These are phyloP conservation scores for Suillia variegata DNA, from an alignment of 2,888 invertebrate genomes.

Conservation along the genomic window DNA sequence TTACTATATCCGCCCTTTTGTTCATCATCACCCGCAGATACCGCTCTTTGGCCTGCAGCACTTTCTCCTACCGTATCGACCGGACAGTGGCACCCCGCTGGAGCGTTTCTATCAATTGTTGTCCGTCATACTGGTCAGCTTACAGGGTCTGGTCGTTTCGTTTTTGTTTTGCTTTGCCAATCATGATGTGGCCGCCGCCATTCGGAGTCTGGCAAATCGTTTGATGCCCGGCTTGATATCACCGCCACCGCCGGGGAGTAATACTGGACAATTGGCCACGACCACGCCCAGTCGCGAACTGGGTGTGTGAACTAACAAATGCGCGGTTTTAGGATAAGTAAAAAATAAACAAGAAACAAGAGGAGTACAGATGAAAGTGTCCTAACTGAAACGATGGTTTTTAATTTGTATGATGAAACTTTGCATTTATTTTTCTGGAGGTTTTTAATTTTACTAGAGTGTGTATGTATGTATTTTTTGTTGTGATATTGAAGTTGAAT, in stretches of 20 bases:
- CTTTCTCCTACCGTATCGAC: constrained; percentile 72
- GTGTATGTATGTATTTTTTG: too few species aligned
- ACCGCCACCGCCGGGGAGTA: constrained; percentile 54
- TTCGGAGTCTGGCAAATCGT: constrained; percentile 62
- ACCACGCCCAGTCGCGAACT: constrained; percentile 60
- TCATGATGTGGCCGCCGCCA: constrained; percentile 70
- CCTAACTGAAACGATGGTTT: too few species aligned
- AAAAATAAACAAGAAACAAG: background rate
- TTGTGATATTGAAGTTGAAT: too few species aligned
- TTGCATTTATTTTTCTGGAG: too few species aligned
- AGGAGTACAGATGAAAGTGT: too few species aligned
- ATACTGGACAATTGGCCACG: constrained; percentile 59
- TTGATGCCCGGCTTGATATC: constrained; percentile 52
- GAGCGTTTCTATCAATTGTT: constrained; percentile 70
- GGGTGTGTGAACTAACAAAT: constrained; percentile 49
- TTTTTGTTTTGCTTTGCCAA: constrained; percentile 78
- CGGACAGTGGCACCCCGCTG: constrained; percentile 64
- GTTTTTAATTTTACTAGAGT: too few species aligned
- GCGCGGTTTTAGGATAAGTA: background rate
- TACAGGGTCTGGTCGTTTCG: constrained; percentile 76
- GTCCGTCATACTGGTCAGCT: constrained; percentile 71
- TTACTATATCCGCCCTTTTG: too few species aligned
- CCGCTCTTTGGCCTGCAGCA: constrained; percentile 78
- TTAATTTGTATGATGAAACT: too few species aligned
- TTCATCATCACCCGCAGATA: constrained; percentile 61